A percentile compares a stretch with the other conserved stretches of the same genome.
These are phyloP conservation scores for Meta bourneti DNA, from an alignment of 2,888 invertebrate species.

Conservation along the genomic window DNA sequence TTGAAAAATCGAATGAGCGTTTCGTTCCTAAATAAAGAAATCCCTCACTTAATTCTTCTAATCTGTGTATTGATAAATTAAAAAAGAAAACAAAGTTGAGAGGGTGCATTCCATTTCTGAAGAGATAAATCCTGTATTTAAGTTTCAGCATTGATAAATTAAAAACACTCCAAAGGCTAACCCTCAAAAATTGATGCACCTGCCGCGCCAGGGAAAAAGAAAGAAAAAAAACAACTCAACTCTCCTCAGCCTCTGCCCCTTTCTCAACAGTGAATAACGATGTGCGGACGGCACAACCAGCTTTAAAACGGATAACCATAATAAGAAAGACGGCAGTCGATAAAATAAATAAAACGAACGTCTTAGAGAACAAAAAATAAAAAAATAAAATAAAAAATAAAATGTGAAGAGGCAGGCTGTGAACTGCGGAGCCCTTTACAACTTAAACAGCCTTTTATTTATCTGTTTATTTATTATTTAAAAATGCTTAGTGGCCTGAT, in stretches of 20 bases:
- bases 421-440: slow-evolving; percentile 22
- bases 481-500: slow-evolving; percentile 49
- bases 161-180: not conserved
- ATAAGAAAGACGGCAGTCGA: slow-evolving; percentile 42
- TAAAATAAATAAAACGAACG: slow-evolving; percentile 59
- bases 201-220: not conserved
- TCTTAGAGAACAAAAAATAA: slow-evolving; percentile 5
- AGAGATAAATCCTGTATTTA: no score
- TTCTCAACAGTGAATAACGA: slow-evolving; percentile 42
- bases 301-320: slow-evolving; percentile 59
- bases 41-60: no score
- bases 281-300: slow-evolving; percentile 41
- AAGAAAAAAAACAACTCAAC: not conserved
- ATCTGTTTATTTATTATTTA: slow-evolving; percentile 64
- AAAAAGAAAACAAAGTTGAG: no score
- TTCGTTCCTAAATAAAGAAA: no score
- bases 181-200: not conserved
- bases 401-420: not conserved
- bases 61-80: no score
- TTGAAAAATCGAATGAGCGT: no score
- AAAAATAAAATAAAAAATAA: slow-evolving; percentile 3
- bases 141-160: not conserved
- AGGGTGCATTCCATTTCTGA: no score
- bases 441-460: slow-evolving; percentile 30
- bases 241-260: not conserved